A percentile compares a stretch with the other conserved stretches of the same genome.
Conservation (phyloP, 2,888 invertebrate genomes). For the Sthenelais limicola region DNA sequence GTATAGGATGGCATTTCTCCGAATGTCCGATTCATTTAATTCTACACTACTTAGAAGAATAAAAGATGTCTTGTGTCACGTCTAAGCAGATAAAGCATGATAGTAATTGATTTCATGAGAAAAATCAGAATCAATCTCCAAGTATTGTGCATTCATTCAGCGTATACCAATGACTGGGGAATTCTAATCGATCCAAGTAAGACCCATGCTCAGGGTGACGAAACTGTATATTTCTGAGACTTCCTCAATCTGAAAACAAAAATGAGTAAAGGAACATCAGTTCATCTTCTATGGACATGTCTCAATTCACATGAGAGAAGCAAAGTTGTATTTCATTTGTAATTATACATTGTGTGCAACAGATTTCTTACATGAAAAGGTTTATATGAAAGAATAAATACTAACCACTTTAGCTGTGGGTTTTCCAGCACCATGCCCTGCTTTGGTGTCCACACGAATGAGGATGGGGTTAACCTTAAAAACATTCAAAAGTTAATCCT, state of each 20-base stretch:
- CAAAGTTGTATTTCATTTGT: background rate
- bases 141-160: too few species aligned
- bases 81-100: too few species aligned
- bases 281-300: background rate
- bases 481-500: too few species aligned
- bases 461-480: conserved; percentile 86
- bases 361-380: background rate
- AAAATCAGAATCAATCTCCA: too few species aligned
- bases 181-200: conserved; percentile 76
- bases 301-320: background rate
- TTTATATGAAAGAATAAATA: background rate
- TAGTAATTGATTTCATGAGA: too few species aligned
- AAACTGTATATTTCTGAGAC: conserved; percentile 91
- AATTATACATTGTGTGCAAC: background rate
- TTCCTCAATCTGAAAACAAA: conserved; percentile 86
- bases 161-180: too few species aligned
- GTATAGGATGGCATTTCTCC: too few species aligned
- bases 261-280: background rate
- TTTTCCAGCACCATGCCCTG: conserved; percentile 97
- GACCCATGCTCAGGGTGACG: conserved; percentile 81
- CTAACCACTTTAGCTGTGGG: conserved; percentile 92
- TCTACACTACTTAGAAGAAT: too few species aligned
- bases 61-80: too few species aligned
- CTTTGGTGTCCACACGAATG: conserved; percentile 92
- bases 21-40: too few species aligned